Base-by-base conservation (phyloP, 2,113 vertebrate species). In the Agapornis roseicollis region DNA sequence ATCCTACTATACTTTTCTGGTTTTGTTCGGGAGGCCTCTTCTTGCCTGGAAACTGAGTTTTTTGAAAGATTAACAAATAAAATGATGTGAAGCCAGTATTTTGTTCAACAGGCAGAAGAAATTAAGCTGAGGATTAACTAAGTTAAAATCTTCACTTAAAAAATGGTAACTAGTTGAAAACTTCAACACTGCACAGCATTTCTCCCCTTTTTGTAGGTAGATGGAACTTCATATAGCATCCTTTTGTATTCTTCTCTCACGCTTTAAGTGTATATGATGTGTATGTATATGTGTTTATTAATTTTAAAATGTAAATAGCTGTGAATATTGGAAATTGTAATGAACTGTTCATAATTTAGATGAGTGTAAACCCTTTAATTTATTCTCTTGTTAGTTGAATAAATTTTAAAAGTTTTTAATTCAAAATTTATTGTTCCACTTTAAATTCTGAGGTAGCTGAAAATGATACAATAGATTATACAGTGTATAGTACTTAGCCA, bases 191-290 rank as follows among this genome's bases (percentile, higher is more conserved):
- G 39, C 35, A 47, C 28, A 63, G 15, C 12, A 63, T 90, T 90
- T 92, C 4, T 64, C 8, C 12, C 8, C 4, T 41, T 84, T 89
- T 84, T 84, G 2, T 76, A 22, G 13, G 19, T 35, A 49, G 37
- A 28, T 24, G 12, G 25, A 80, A 46, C 3, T 58, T 89, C 0
- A 0, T n/a, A 76, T 10, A 72, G 9, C 39, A 68, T 71, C 18
- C 13, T 78, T 68, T 68, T 44, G 13, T 81, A 16, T 55, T 86
- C 11, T 78, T 70, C 14, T 89, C 29, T 74, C 47, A 23, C 61
- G 9, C 35, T 90, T 74, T 64, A 17, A 74, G 16, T 68, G 23
- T 63, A 25, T 47, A 12, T 84, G 46, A 7, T n/a, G 3, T 87
- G 14, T 52, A 61, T 55, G 10, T 66, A 17, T 50, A 33, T 33